phyloP scores from a whole-genome alignment of 1,140 invertebrate genomes.

The Leguminivora glycinivorella region DNA sequence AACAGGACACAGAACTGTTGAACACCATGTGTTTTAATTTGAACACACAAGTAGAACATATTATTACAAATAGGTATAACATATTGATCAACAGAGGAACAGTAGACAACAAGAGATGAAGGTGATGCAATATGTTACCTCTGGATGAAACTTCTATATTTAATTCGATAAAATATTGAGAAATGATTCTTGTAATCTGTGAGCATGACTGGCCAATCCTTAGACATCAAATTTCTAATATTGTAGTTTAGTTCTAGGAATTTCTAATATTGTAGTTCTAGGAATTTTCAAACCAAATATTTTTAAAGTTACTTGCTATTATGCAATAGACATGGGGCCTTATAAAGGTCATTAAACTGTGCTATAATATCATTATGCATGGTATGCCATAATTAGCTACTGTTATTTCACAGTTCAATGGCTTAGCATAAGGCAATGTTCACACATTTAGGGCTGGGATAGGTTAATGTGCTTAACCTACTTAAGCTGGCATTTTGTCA shows the following conservation, averaged over 20 bases:
- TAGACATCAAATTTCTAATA: no score
- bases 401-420: background rate
- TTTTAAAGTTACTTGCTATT: background rate
- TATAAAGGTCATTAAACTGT: no score
- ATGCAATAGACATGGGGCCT: background rate
- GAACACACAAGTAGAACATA: background rate
- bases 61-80: background rate
- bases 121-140: background rate
- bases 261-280: background rate
- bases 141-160: background rate
- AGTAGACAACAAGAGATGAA: background rate
- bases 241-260: background rate
- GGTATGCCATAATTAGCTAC: background rate
- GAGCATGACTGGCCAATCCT: no score
- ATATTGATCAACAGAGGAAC: background rate
- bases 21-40: constrained; percentile 7
- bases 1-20: background rate
- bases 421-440: background rate
- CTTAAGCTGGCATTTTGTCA: constrained; percentile 4
- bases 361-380: background rate
- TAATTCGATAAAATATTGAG: no score
- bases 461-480: constrained; percentile 6
- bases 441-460: background rate
- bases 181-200: no score
- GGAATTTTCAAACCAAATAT: background rate